phyloP scores from a whole-genome alignment of 2,888 invertebrate genomes.

The Julus scandinavius region DNA sequence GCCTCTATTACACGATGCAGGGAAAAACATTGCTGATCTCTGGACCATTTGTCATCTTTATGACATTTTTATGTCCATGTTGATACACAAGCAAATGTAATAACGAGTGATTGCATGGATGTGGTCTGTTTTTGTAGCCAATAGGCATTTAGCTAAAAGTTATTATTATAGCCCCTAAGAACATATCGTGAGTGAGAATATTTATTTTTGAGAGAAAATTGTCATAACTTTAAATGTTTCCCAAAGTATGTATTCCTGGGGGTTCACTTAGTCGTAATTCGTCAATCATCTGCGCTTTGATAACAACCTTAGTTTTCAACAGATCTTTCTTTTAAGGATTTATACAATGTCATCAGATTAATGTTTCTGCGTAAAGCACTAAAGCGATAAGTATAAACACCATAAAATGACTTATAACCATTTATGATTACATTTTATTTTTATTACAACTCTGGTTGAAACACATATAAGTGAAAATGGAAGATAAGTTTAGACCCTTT shows the following conservation, averaged over 20 bases:
- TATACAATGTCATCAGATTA: not conserved
- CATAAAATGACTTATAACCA: too few species aligned
- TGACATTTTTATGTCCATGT: conserved; percentile 1
- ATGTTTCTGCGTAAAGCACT: not conserved
- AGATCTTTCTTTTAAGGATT: not conserved
- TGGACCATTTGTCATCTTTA: conserved; percentile 13
- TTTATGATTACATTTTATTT: too few species aligned
- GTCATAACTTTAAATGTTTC: not conserved
- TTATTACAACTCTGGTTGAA: too few species aligned
- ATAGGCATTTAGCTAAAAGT: not conserved
- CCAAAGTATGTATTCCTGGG: not conserved
- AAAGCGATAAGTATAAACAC: too few species aligned
- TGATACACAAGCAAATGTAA: conserved; percentile 5
- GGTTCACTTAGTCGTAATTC: conserved; percentile 11
- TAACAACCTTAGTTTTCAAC: not conserved
- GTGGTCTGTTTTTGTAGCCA: not conserved
- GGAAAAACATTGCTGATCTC: not conserved
- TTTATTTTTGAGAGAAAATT: not conserved
- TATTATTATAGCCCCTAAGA: not conserved
- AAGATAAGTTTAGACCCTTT: too few species aligned
- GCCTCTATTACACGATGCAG: not conserved
- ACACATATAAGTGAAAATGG: too few species aligned
- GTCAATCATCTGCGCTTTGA: not conserved
- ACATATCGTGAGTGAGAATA: not conserved
- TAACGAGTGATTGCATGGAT: not conserved